phyloP scores from a whole-genome alignment of 1,140 invertebrate genomes.

The Camponotus vicinus region DNA sequence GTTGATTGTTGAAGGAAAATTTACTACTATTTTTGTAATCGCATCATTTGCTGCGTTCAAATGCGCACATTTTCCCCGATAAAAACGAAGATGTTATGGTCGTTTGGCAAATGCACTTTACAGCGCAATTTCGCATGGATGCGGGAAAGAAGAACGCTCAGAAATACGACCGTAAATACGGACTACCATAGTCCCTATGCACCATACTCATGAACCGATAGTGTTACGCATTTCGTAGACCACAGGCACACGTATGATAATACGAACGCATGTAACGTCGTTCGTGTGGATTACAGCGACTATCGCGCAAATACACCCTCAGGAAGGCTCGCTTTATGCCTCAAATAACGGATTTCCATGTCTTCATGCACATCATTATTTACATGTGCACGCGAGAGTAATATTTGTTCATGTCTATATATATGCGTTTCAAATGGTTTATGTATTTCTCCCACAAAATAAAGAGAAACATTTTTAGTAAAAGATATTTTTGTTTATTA shows the following conservation, averaged over 20 bases:
- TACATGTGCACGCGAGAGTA: background rate
- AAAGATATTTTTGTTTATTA: background rate
- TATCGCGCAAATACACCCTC: slow-evolving; percentile 18
- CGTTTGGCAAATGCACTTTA: slow-evolving; percentile 3
- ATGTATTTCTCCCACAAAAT: background rate
- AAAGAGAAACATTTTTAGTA: background rate
- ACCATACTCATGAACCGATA: slow-evolving; percentile 10
- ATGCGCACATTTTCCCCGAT: background rate
- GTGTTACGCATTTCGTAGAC: slow-evolving; percentile 28
- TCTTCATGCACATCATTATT: slow-evolving; percentile 1
- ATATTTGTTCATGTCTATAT: background rate
- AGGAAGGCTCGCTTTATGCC: slow-evolving; percentile 32
- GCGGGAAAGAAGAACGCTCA: slow-evolving; percentile 24
- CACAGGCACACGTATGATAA: background rate
- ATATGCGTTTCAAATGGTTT: background rate
- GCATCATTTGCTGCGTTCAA: slow-evolving; percentile 8
- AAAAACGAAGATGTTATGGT: slow-evolving; percentile 25
- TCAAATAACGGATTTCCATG: background rate
- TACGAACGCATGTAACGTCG: background rate
- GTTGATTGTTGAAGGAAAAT: background rate
- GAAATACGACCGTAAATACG: slow-evolving; percentile 42
- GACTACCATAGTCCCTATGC: background rate
- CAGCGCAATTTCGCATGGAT: background rate
- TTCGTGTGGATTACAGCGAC: slow-evolving; percentile 19
- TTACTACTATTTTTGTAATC: slow-evolving; percentile 11